Base-by-base conservation (phyloP, 2,797 vertebrate genomes). In the Cygnus olor region DNA sequence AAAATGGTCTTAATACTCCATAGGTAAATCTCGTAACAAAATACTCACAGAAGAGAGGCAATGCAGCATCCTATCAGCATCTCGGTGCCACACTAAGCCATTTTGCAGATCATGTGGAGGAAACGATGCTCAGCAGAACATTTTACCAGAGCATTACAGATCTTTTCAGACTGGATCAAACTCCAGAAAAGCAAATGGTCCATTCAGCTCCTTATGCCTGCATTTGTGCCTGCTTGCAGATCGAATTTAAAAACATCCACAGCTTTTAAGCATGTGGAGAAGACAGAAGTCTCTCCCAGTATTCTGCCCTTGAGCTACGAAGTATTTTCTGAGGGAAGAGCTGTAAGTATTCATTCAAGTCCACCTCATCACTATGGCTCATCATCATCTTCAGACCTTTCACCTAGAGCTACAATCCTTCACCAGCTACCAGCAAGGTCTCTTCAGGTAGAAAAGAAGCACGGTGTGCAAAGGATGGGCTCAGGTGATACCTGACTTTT, bases 11-110 rank as follows among this genome's bases (percentile, higher is more conserved):
- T 60, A 61, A 49, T 5, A 36, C 18, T 36, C 27, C 60, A 56
- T n/a, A 65, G 58, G 54, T 85, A 95, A 82, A 85, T 51, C 32
- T 78, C 64, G n/a, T 24, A 91, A 79, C 28, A 73, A 63, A 95
- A 24, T 40, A 9, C 30, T 38, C 34, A 20, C 36, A 77, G 60
- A 63, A 66, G 36, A 40, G 47, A 40, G n/a, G 30, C 34, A 38
- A 63, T 72, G 45, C 68, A 77, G 56, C 32, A 76, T 49, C 77
- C 66, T 65, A 49, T 22, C 80, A 72, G 64, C 45, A 76, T 6
- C 42, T 73, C 80, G 36, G 57, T 58, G 70, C 44, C 12, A 5
- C 14, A 2, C 18, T 54, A 20, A 70, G 66, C 44, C 68, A 34
- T 86, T 74, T 2, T 79, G 57, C 56, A 53, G 49, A 77, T 47